Evolutionary conservation across 2,113 vertebrate species (phyloP).

Genomic region (Hypanus sabinus): DNA sequence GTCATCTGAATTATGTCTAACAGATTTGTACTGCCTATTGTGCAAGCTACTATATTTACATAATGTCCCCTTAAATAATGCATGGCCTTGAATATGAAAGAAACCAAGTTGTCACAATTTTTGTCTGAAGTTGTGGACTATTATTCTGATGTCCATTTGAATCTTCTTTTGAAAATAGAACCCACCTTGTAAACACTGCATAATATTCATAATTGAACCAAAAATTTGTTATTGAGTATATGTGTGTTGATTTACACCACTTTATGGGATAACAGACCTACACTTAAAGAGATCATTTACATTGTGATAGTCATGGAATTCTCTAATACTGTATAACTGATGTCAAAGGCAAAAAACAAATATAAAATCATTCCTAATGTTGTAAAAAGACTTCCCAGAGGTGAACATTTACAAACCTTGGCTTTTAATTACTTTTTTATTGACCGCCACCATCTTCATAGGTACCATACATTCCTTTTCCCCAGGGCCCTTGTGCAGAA

Average conservation of each 20-base stretch:
- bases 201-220: constrained; percentile 34
- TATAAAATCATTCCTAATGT: constrained; percentile 35
- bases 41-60: constrained; percentile 17
- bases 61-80: background rate
- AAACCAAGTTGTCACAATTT: background rate
- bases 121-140: background rate
- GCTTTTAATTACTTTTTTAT: constrained; percentile 37
- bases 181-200: background rate
- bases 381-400: constrained; percentile 33
- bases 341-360: constrained; percentile 18
- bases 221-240: constrained; percentile 36
- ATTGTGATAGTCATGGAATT: constrained; percentile 27
- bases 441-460: constrained; percentile 36
- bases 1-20: constrained; percentile 16
- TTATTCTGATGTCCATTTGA: constrained; percentile 8
- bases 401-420: constrained; percentile 36
- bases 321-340: constrained; percentile 29
- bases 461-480: constrained; percentile 15
- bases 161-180: constrained; percentile 16
- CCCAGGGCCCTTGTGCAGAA: constrained; percentile 22
- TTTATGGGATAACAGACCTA: constrained; percentile 31
- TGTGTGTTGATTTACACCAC: constrained; percentile 7
- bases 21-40: constrained; percentile 1
- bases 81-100: background rate
- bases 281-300: constrained; percentile 19